phyloP scores from a whole-genome alignment of 2,888 invertebrate species.

The Spicauda simplicius region DNA sequence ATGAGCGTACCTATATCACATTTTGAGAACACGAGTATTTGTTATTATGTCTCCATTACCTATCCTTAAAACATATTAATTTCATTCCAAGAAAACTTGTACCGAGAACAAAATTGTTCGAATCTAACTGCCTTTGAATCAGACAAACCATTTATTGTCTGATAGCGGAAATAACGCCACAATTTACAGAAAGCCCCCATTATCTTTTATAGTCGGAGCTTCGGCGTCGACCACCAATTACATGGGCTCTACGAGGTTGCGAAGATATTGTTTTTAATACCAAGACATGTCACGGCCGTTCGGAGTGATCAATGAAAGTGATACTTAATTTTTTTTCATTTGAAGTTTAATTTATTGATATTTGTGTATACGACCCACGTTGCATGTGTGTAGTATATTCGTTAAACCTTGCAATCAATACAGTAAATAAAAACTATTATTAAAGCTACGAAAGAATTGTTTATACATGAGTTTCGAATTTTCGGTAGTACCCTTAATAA shows the following conservation, averaged over 20 bases:
- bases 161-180: constrained; percentile 29
- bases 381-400: no score
- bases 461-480: no score
- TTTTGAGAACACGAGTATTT: no score
- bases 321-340: not conserved
- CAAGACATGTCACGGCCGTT: constrained; percentile 8
- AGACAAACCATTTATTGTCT: constrained; percentile 21
- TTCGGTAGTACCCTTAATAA: no score
- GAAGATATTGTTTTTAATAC: constrained; percentile 21
- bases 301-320: not conserved
- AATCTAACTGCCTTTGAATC: constrained; percentile 4
- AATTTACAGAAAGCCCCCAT: constrained; percentile 30
- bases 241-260: constrained; percentile 22
- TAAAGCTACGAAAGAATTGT: no score
- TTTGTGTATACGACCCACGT: no score
- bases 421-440: no score
- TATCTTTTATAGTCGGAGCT: constrained; percentile 30
- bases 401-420: no score
- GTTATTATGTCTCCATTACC: no score
- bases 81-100: not conserved
- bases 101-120: not conserved
- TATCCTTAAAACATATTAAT: not conserved
- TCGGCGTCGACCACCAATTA: constrained; percentile 27
- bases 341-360: no score
- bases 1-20: no score